These are phyloP conservation scores for Dinocampus coccinellae DNA, from an alignment of 2,888 invertebrate species.

Conservation along the genomic window DNA sequence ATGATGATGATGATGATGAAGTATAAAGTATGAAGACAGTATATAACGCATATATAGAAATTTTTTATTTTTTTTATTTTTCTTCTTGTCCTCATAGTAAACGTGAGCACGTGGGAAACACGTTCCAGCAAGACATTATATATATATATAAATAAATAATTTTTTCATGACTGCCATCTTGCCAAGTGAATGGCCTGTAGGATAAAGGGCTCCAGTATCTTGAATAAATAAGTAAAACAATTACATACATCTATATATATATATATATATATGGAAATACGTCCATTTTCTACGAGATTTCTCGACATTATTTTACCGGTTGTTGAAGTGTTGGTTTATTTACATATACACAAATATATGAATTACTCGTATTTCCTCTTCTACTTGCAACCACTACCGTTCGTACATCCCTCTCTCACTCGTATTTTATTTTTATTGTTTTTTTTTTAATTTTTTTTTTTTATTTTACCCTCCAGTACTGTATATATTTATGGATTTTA, in stretches of 20 bases:
- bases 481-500: no score
- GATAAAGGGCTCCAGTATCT: background rate
- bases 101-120: constrained; percentile 35
- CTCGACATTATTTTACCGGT: background rate
- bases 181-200: background rate
- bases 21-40: constrained; percentile 1
- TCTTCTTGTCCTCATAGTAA: constrained; percentile 16
- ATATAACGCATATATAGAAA: background rate
- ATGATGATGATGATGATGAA: constrained; percentile 16
- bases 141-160: background rate
- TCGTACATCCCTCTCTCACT: background rate
- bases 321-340: background rate
- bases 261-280: no score
- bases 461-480: no score
- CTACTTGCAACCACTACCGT: constrained; percentile 30
- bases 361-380: constrained; percentile 8
- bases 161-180: background rate
- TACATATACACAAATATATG: background rate
- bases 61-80: background rate
- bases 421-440: no score
- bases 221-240: constrained; percentile 9
- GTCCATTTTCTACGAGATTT: background rate
- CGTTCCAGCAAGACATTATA: background rate
- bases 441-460: no score
- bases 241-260: background rate